These are phyloP conservation scores for Calidris pugnax DNA, from an alignment of 2,113 vertebrate genomes.

Conservation along the genomic window DNA sequence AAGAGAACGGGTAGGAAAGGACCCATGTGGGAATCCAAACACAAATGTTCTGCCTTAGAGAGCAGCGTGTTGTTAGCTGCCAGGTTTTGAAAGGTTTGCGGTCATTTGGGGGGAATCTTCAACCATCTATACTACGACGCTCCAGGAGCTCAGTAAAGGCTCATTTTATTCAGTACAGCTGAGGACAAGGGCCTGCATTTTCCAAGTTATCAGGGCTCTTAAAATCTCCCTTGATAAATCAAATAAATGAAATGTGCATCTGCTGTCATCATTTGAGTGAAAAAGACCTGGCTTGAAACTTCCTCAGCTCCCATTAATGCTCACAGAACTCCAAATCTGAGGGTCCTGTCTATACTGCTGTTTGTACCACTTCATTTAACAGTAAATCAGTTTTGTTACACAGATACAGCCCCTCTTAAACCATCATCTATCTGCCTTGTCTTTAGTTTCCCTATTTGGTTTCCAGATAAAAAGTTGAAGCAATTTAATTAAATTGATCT, in stretches of 20 bases:
- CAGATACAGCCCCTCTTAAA: background rate
- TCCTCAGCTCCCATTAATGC: background rate
- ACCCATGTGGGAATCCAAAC: background rate
- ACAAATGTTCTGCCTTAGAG: background rate
- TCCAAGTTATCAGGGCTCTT: background rate
- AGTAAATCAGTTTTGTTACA: background rate
- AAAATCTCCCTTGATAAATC: slow-evolving; percentile 1
- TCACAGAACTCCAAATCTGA: background rate
- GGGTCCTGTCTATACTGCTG: background rate
- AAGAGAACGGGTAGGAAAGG: background rate
- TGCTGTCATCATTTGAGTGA: background rate
- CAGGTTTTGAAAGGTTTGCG: slow-evolving; percentile 24
- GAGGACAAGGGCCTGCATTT: background rate
- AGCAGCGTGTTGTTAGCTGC: background rate
- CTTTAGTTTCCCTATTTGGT: background rate
- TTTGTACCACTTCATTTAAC: background rate
- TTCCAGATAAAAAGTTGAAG: background rate
- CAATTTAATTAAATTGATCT: background rate
- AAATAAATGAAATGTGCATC: background rate
- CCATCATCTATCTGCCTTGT: background rate
- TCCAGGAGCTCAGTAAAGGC: background rate
- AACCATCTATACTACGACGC: background rate
- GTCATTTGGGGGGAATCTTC: background rate
- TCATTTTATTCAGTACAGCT: background rate
- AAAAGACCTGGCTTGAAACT: background rate